Conservation (phyloP, 2,797 vertebrate species). For the Brachyrhaphis roseni region DNA sequence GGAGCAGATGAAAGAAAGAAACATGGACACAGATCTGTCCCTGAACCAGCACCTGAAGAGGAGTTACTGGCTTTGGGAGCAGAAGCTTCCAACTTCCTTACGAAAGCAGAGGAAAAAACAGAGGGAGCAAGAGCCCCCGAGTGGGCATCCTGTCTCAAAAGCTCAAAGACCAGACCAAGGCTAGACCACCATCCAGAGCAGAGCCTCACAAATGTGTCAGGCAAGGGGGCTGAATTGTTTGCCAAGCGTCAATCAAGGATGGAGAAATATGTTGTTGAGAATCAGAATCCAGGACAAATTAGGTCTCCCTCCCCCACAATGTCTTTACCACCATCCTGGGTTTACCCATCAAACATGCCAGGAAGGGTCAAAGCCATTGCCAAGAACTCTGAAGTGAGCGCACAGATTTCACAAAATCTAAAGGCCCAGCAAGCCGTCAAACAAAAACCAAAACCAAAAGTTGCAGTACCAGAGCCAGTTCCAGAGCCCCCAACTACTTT, state of each 20-base stretch:
- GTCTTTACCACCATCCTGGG: constrained; percentile 97
- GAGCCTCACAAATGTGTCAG: constrained; percentile 88
- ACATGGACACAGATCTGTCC: constrained; percentile 81
- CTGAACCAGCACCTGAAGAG: constrained; percentile 84
- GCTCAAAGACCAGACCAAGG: constrained; percentile 86
- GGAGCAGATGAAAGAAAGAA: constrained; percentile 89
- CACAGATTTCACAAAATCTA: constrained; percentile 83
- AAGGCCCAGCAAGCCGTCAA: constrained; percentile 78
- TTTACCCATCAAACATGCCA: constrained; percentile 87
- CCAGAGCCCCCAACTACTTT: constrained; percentile 73
- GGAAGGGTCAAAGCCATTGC: constrained; percentile 87
- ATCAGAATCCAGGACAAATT: constrained; percentile 73
- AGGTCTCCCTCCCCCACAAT: constrained; percentile 93
- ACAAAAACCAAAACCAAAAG: constrained; percentile 70
- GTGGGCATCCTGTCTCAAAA: constrained; percentile 94
- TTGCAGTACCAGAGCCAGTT: constrained; percentile 50
- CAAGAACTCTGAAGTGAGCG: constrained; percentile 82
- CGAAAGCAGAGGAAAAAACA: constrained; percentile 66
- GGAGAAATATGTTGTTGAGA: constrained; percentile 92
- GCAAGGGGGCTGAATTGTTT: constrained; percentile 95
- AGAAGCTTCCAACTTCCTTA: constrained; percentile 93
- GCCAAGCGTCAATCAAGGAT: constrained; percentile 94
- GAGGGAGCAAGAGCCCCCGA: constrained; percentile 78
- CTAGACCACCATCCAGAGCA: constrained; percentile 87
- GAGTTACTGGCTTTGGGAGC: constrained; percentile 93